Base-by-base conservation (phyloP, 1,140 invertebrate genomes). In the Cherax quadricarinatus region DNA sequence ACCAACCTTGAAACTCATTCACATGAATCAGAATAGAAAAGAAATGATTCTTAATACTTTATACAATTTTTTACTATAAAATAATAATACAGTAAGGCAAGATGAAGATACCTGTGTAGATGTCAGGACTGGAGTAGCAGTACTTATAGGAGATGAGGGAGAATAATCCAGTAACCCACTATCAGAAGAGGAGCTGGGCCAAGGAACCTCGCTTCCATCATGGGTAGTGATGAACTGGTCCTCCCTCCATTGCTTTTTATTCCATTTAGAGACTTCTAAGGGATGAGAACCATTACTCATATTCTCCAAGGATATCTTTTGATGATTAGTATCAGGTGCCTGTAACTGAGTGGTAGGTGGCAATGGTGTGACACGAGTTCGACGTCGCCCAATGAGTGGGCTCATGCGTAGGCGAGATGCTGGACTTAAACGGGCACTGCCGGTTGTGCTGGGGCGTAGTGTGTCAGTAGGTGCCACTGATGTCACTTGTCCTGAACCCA, bases 301-400 rank as follows among this genome's bases (percentile, higher is more conserved):
- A 0, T 62, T 21, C 41, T 30, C 16, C 62, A 41, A 9, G 6
- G 24, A 70, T 6, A 66, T 12, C 12, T 85, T 62, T 3, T 66
- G 30, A 10, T 48, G 24, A 75, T 16, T 21, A n/a, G 49, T 41
- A 21, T 57, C 79, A n/a, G 53, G 53, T 41, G 16, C 48, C 53
- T 80, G 41, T n/a, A 62, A 16, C 53, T 66, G 79, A 1, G 83
- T 51, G 2, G 75, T 73, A 57, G 84, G 51, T n/a, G 84, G 90
- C 14, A 86, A 79, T 24, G 90, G 90, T 5, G 84, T 91, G 48
- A 91, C 84, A n/a, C 90, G 90, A 10, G 78, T 80, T 18, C 83
- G 83, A 24, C 90, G 90, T n/a, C 85, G 90, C 24, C 83, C 75
- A 14, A 87, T 79, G 57, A 70, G 85, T 49, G 90, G 90, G 60